These are phyloP conservation scores for Sminthopsis crassicaudata DNA, from an alignment of 2,113 vertebrate genomes.

Conservation along the genomic window DNA sequence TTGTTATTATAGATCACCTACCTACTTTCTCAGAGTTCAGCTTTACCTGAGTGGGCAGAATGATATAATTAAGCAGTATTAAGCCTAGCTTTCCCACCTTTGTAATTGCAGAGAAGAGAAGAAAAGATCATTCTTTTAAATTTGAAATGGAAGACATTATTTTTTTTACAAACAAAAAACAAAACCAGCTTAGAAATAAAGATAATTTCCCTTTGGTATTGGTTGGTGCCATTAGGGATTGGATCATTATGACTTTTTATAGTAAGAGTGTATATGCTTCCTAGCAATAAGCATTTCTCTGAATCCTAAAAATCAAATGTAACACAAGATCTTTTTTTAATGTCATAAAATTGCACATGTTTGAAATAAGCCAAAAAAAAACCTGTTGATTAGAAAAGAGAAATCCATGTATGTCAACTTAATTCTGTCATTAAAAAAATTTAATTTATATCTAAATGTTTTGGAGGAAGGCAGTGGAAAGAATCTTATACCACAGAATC, in stretches of 20 bases:
- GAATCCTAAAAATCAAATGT: conserved; percentile 7
- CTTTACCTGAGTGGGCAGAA: conserved; percentile 2
- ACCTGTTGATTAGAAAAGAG: not conserved
- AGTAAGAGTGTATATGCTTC: conserved; percentile 10
- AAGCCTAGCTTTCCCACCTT: not conserved
- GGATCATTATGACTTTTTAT: not conserved
- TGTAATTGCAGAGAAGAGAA: not conserved
- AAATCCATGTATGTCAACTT: not conserved
- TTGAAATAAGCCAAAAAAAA: not conserved
- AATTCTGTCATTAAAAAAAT: not conserved
- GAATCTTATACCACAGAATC: not conserved
- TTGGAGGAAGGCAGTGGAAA: too few relatives aligned
- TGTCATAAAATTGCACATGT: not conserved
- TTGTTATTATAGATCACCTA: not conserved
- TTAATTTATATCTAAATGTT: not conserved
- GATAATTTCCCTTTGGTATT: not conserved
- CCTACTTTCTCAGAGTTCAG: not conserved
- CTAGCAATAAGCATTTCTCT: not conserved
- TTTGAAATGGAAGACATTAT: not conserved
- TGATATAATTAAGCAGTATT: not conserved
- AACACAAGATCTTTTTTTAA: not conserved
- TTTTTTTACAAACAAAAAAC: not conserved
- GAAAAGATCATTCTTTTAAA: not conserved
- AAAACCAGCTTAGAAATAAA: not conserved
- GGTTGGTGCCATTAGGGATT: not conserved